A percentile compares a stretch with the other conserved stretches of the same genome.
Evolutionary conservation across 2,888 invertebrate genomes (phyloP).

Genomic region (Blastobasis lacticolella): DNA sequence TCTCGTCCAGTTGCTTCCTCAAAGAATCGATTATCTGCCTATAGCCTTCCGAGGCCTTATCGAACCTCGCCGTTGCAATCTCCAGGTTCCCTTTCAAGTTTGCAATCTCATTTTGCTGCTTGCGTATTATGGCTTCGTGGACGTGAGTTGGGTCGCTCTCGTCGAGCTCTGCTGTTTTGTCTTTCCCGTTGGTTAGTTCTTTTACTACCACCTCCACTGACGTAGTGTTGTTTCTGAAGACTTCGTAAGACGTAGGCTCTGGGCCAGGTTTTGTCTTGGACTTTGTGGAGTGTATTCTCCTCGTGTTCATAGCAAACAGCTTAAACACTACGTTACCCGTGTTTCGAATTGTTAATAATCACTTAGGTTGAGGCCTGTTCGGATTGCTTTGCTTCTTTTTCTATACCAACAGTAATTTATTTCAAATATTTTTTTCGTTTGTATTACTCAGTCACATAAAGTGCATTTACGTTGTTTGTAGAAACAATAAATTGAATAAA

Average conservation of each 20-base stretch:
- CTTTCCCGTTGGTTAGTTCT: conserved; percentile 22
- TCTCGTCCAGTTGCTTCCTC: conserved; percentile 40
- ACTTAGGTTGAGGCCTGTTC: no score
- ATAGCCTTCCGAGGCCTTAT: conserved; percentile 30
- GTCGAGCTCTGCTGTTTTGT: conserved; percentile 19
- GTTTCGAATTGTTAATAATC: no score
- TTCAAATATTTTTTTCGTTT: no score
- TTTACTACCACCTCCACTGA: conserved; percentile 56
- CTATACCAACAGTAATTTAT: no score
- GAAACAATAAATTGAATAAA: no score
- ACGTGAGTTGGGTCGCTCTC: conserved; percentile 1
- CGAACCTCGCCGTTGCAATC: conserved; percentile 26
- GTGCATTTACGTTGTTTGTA: no score
- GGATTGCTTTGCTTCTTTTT: no score
- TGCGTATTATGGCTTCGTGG: conserved; percentile 8
- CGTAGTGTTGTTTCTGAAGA: conserved; percentile 52
- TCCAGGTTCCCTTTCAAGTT: conserved; percentile 33
- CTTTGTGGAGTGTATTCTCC: background rate
- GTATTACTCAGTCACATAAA: no score
- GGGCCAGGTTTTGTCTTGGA: conserved; percentile 13
- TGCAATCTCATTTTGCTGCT: conserved; percentile 31
- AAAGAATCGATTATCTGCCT: conserved; percentile 38
- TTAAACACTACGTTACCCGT: no score
- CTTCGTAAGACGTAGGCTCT: conserved; percentile 34
- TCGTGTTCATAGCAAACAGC: background rate